These are phyloP conservation scores for Bubo scandiacus DNA, from an alignment of 2,113 vertebrate genomes.

Conservation along the genomic window DNA sequence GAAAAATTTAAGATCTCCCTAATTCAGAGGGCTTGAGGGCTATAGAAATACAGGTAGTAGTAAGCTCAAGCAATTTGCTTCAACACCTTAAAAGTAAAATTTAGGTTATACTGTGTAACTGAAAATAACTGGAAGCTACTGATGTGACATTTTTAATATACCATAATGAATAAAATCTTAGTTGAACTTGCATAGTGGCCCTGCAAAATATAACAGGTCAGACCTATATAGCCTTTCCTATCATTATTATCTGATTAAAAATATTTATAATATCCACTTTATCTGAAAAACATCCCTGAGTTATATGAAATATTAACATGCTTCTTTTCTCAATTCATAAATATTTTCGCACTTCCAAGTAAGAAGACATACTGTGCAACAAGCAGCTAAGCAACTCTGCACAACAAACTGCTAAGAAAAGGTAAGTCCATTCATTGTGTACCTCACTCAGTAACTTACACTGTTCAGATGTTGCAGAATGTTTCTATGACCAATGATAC, in stretches of 20 bases:
- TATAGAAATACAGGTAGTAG: neutral
- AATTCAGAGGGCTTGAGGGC: neutral
- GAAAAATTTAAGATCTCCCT: neutral
- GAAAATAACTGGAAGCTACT: neutral
- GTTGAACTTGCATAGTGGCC: neutral
- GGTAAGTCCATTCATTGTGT: fast-evolving
- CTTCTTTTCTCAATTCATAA: conserved; percentile 23
- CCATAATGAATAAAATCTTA: neutral
- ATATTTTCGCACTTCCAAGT: conserved; percentile 44
- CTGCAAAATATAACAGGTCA: neutral
- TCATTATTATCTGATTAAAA: neutral
- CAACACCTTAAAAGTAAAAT: neutral
- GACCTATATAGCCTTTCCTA: neutral
- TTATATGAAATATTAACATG: conserved; percentile 26
- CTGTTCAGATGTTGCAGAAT: neutral
- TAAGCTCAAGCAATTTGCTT: neutral
- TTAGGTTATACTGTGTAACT: neutral
- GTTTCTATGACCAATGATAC: neutral
- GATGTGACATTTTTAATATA: neutral
- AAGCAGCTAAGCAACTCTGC: neutral
- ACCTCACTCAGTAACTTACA: neutral
- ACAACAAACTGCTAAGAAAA: neutral
- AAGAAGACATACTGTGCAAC: neutral
- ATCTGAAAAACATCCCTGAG: neutral
- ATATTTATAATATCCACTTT: conserved; percentile 17